Conservation (phyloP, 23 tunicate species). For the Halocynthia aurantium region DNA sequence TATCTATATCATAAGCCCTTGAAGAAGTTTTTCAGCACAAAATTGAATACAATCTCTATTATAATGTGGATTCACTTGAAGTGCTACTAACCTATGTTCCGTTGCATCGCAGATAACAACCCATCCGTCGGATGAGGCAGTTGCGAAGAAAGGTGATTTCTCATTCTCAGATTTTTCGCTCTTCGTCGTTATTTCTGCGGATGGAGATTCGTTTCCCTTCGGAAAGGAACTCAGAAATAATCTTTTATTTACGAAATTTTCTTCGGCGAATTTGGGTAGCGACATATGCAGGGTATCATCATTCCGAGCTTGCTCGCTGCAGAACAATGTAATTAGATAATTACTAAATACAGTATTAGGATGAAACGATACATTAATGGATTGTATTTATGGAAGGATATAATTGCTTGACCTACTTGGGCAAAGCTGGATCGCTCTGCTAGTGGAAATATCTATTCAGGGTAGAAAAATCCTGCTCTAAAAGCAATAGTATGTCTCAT, state of each 20-base stretch:
- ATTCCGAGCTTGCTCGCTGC: conserved; percentile 20
- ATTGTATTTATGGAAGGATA: too few relatives aligned
- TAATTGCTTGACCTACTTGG: too few relatives aligned
- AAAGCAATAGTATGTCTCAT: background rate
- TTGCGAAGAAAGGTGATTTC: conserved; percentile 7
- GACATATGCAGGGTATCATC: background rate
- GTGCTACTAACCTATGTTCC: conserved; percentile 41
- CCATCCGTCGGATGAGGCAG: conserved; percentile 48
- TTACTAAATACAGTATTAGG: too few relatives aligned
- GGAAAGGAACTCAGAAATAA: conserved; percentile 10
- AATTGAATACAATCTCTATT: background rate
- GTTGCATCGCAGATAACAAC: conserved; percentile 23
- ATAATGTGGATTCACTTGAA: background rate
- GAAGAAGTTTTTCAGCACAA: too few relatives aligned
- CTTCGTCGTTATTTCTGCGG: background rate
- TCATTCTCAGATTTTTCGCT: background rate
- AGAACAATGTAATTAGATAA: background rate
- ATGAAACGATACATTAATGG: too few relatives aligned
- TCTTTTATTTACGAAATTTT: conserved; percentile 17
- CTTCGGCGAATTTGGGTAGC: conserved; percentile 16
- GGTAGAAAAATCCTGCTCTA: too few relatives aligned
- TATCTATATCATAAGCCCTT: too few relatives aligned
- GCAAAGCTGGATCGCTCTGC: too few relatives aligned
- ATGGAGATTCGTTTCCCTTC: background rate
- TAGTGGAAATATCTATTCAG: too few relatives aligned